Evolutionary conservation across 2,888 invertebrate genomes (phyloP).

Genomic region (Ectropis crepuscularia): DNA sequence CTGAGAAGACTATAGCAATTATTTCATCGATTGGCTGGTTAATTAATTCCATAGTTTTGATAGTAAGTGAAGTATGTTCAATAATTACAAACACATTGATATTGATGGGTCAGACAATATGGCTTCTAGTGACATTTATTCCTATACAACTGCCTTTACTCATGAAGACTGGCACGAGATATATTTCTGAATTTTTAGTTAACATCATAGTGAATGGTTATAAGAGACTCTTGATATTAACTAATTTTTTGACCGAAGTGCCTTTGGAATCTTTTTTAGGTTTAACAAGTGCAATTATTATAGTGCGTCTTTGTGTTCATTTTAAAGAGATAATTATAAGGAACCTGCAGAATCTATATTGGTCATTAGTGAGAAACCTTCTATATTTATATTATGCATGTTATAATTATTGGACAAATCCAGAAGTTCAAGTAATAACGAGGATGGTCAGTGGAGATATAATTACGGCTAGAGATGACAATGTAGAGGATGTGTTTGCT

Average conservation of each 20-base stretch:
- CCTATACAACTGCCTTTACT: conserved; percentile 72
- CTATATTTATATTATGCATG: conserved; percentile 67
- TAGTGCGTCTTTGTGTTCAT: conserved; percentile 66
- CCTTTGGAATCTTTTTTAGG: conserved; percentile 77
- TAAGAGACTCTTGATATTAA: conserved; percentile 66
- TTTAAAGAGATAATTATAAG: conserved; percentile 62
- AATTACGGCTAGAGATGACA: conserved; percentile 50
- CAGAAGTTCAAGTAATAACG: conserved; percentile 70
- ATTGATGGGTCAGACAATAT: conserved; percentile 69
- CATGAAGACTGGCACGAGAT: conserved; percentile 52
- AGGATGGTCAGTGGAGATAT: conserved; percentile 64
- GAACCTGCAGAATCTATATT: conserved; percentile 58
- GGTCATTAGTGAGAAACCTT: conserved; percentile 67
- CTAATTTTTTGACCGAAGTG: conserved; percentile 77
- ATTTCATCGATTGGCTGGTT: conserved; percentile 51
- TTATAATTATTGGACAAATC: conserved; percentile 72
- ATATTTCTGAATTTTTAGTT: conserved; percentile 50
- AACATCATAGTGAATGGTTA: conserved; percentile 59
- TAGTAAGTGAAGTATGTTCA: conserved; percentile 59
- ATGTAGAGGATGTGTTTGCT: conserved; percentile 55
- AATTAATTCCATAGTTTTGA: conserved; percentile 48
- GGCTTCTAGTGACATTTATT: conserved; percentile 73
- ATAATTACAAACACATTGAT: conserved; percentile 62
- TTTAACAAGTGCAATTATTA: conserved; percentile 67
- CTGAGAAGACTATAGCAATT: conserved; percentile 47